Evolutionary conservation across 2,888 invertebrate species (phyloP).

Genomic region (Drosophila mercatorum): DNA sequence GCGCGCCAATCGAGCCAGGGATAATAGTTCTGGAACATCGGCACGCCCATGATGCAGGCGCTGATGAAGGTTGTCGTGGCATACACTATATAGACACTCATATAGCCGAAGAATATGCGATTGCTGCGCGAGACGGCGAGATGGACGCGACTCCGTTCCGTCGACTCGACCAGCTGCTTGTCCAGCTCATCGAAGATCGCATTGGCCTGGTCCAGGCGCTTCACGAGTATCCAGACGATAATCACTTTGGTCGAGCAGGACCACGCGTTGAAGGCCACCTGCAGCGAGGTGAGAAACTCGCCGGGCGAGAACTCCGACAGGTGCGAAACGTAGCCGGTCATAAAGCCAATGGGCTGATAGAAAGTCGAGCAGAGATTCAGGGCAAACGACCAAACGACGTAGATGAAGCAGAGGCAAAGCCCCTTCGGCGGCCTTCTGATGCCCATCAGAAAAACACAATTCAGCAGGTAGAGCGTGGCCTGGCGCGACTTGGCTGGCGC

Average conservation of each 20-base stretch:
- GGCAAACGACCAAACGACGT: slow-evolving; percentile 55
- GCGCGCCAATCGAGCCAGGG: slow-evolving; percentile 72
- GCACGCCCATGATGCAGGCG: slow-evolving; percentile 58
- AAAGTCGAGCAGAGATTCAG: slow-evolving; percentile 63
- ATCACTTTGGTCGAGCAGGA: slow-evolving; percentile 71
- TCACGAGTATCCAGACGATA: slow-evolving; percentile 60
- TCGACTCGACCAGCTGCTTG: slow-evolving; percentile 36
- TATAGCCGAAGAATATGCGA: slow-evolving; percentile 58
- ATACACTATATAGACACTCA: slow-evolving; percentile 61
- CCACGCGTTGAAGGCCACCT: slow-evolving; percentile 70
- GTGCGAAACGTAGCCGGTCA: slow-evolving; percentile 56
- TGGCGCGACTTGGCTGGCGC: slow-evolving; percentile 48
- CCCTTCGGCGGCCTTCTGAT: slow-evolving; percentile 53
- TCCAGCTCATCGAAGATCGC: slow-evolving; percentile 69
- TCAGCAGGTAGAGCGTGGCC: slow-evolving; percentile 53
- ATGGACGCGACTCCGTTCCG: slow-evolving; percentile 55
- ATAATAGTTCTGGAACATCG: slow-evolving; percentile 75
- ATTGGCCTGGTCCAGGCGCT: slow-evolving; percentile 58
- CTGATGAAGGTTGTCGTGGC: slow-evolving; percentile 62
- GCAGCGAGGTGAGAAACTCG: slow-evolving; percentile 73
- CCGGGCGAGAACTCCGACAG: slow-evolving; percentile 63
- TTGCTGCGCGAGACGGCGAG: slow-evolving; percentile 61
- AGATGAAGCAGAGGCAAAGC: slow-evolving; percentile 39
- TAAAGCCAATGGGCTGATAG: slow-evolving; percentile 65
- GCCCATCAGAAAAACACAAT: slow-evolving; percentile 61